Conservation (phyloP, 1,140 invertebrate species). For the Gerris buenoi region DNA sequence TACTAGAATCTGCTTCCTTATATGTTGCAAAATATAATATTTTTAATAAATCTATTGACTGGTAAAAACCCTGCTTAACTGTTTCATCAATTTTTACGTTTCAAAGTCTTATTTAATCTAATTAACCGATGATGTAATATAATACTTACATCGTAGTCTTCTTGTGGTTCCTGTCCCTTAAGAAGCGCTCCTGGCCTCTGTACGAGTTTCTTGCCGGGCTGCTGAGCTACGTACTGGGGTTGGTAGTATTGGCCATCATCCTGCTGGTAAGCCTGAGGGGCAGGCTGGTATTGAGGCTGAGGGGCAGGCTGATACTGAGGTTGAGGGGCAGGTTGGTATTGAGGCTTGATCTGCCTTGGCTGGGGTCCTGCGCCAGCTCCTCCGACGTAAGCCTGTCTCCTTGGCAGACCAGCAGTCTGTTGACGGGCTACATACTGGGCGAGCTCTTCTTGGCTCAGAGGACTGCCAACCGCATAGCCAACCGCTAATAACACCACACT, state of each 20-base stretch:
- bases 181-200: not conserved
- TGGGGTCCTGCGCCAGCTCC: slow-evolving; percentile 1
- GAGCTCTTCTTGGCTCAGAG: slow-evolving; percentile 8
- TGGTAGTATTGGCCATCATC: slow-evolving; percentile 12
- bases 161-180: slow-evolving; percentile 3
- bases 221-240: not conserved
- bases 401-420: slow-evolving; percentile 13
- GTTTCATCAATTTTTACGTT: too few relatives aligned
- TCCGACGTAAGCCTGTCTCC: slow-evolving; percentile 11
- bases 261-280: slow-evolving; percentile 9
- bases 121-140: too few relatives aligned
- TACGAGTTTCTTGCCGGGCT: not conserved
- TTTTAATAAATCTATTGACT: too few relatives aligned
- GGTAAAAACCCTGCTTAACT: too few relatives aligned
- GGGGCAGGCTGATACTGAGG: slow-evolving; percentile 6
- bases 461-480: not conserved
- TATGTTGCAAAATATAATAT: too few relatives aligned
- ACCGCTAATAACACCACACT: not conserved
- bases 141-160: slow-evolving; percentile 12
- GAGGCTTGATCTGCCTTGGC: slow-evolving; percentile 9
- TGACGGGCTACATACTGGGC: slow-evolving; percentile 18
- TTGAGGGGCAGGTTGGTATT: slow-evolving; percentile 12
- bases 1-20: too few relatives aligned
- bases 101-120: too few relatives aligned
- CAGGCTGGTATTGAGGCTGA: slow-evolving; percentile 8